Percentiles rank a stretch among this genome's conserved stretches.
Evolutionary conservation across 2,113 vertebrate genomes (phyloP).

Genomic region (Osmerus eperlanus): DNA sequence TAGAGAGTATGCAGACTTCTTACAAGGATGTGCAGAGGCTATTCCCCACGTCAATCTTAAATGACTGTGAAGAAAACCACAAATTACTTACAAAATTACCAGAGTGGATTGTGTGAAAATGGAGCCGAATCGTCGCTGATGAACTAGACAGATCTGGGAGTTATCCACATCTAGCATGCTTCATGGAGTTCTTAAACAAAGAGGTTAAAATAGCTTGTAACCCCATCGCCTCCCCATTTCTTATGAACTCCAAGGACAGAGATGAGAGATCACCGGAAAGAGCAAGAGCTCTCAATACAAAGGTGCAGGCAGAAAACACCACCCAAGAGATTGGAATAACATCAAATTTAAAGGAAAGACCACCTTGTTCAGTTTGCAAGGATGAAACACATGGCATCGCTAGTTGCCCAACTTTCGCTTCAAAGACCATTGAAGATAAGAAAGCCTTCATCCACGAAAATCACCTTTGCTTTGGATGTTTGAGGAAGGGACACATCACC

Average conservation of each 20-base stretch:
- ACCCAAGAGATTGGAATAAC: not conserved
- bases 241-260: not conserved
- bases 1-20: conserved; percentile 15
- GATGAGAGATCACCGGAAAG: conserved; percentile 1
- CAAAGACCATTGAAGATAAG: conserved; percentile 1
- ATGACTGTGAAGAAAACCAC: conserved; percentile 8
- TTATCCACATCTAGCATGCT: conserved; percentile 11
- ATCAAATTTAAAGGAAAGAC: not conserved
- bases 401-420: conserved; percentile 3
- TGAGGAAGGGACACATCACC: conserved; percentile 2
- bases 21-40: conserved; percentile 18
- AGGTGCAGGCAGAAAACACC: too few species aligned
- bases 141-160: conserved; percentile 12
- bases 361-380: conserved; percentile 2
- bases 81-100: conserved; percentile 1
- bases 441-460: conserved; percentile 15
- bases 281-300: conserved; percentile 1
- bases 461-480: conserved; percentile 16
- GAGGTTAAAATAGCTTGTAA: conserved; percentile 10
- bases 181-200: conserved; percentile 17
- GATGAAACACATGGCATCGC: conserved; percentile 7
- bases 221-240: conserved; percentile 1
- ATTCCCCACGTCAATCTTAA: not conserved
- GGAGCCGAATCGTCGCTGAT: conserved; percentile 8
- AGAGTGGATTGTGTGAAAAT: conserved; percentile 12